Base-by-base conservation (phyloP, 2,888 invertebrate genomes). In the Hypomecis punctinalis region DNA sequence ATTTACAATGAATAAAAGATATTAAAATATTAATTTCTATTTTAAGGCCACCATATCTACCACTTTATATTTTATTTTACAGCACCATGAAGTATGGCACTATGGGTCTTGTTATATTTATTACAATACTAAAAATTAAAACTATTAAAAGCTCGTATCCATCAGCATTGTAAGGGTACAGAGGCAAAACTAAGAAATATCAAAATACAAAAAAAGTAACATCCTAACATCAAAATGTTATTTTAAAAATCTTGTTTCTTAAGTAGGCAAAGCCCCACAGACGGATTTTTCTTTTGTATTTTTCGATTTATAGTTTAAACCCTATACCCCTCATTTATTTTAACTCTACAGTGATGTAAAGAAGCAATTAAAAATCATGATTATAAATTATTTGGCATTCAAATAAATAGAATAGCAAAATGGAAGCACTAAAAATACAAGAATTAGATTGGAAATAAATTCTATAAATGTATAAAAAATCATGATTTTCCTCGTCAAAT, bases 1-100 rank as follows among this genome's bases (percentile, higher is more conserved):
- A 91, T 91, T 83, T 91, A 91, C 91, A 91, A 80, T 84, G 79
- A 81, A 76, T 77, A 79, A 78, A 78, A 76, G 74, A 76, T 71
- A 79, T 77, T 76, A 78, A 76, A 47, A 52, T 70, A 78, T 76
- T 76, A 80, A 73, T 77, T 9, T 40, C 79, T 78, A 75, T 39
- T 77, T 83, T 85, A 89, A 89, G 90, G 89, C 88, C 89, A 86
- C 89, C 76, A 72, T 73, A 68, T 64, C 47, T 75, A 70, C 73
- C 61, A 68, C 67, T 66, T 70, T 67, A 76, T 76, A 73, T 78
- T 79, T 78, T 66, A 73, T 68, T 70, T 74, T 69, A 72, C 79
- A 88, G 86, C 88, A 89, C 88, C 89, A 79, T 73, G 45, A 69
- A 68, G 70, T 68, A 52, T 78, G 77, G 77, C 81, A 81, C 79